Percentiles rank a stretch among this genome's conserved stretches.
These are phyloP conservation scores for Anorthoa munda DNA, from an alignment of 2,888 invertebrate genomes.

Conservation along the genomic window DNA sequence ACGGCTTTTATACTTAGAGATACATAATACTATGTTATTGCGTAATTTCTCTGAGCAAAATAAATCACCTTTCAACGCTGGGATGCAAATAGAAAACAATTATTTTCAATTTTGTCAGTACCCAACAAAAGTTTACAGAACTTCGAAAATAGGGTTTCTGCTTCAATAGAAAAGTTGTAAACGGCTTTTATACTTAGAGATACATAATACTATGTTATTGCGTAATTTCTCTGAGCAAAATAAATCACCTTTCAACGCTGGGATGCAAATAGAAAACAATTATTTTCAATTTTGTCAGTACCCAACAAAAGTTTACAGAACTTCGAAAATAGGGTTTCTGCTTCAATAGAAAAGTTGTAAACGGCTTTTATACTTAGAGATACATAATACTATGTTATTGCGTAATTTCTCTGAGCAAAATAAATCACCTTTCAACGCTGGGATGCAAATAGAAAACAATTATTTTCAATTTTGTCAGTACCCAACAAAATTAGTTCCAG, in stretches of 20 bases:
- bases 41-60: neutral
- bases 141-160: conserved; percentile 46
- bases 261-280: conserved; percentile 26
- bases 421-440: conserved; percentile 23
- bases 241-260: conserved; percentile 23
- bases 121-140: conserved; percentile 21
- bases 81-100: conserved; percentile 26
- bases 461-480: conserved; percentile 22
- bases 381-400: conserved; percentile 28
- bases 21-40: conserved; percentile 27
- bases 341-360: conserved; percentile 48
- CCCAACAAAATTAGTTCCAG: conserved; percentile 6
- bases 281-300: conserved; percentile 20
- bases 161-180: conserved; percentile 46
- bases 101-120: conserved; percentile 20
- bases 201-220: conserved; percentile 27
- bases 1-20: conserved; percentile 32
- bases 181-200: conserved; percentile 32
- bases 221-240: neutral
- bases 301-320: conserved; percentile 21
- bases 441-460: conserved; percentile 26
- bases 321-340: conserved; percentile 46
- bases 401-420: conserved; percentile 1
- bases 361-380: conserved; percentile 28
- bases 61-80: conserved; percentile 23